Conservation (phyloP, 2,113 vertebrate species). For the Trogon melanurus region DNA sequence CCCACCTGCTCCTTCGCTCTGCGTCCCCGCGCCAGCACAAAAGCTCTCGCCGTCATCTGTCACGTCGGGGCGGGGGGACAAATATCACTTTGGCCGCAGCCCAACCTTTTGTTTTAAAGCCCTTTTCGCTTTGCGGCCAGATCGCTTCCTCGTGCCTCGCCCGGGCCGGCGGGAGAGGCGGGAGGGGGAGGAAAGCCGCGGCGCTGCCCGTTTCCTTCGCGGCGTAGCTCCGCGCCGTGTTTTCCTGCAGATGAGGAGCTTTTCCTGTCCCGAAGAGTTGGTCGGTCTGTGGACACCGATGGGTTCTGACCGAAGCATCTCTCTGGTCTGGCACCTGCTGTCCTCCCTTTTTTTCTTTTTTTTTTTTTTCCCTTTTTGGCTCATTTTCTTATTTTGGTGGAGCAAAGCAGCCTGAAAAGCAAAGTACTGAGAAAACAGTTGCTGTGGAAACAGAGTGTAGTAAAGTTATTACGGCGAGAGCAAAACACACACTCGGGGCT, state of each 20-base stretch:
- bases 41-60: too few species aligned
- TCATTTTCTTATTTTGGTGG: not conserved
- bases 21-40: too few species aligned
- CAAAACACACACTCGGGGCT: not conserved
- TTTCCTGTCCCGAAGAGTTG: not conserved
- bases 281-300: rapidly evolving
- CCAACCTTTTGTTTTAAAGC: not conserved
- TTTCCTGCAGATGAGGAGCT: not conserved
- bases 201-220: not conserved
- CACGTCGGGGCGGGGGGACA: too few species aligned
- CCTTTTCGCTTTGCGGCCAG: too few species aligned
- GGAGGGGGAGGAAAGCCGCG: not conserved
- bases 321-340: rapidly evolving
- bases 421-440: conserved; percentile 29
- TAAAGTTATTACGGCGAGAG: not conserved
- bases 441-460: conserved; percentile 29
- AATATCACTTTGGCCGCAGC: not conserved
- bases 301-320: rapidly evolving
- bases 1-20: too few species aligned
- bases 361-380: not conserved
- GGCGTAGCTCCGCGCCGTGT: rapidly evolving
- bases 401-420: not conserved
- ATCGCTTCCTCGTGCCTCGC: not conserved
- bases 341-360: not conserved
- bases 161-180: not conserved